These are phyloP conservation scores for Sphaeridia pumilis DNA, from an alignment of 2,888 invertebrate species.

Conservation along the genomic window DNA sequence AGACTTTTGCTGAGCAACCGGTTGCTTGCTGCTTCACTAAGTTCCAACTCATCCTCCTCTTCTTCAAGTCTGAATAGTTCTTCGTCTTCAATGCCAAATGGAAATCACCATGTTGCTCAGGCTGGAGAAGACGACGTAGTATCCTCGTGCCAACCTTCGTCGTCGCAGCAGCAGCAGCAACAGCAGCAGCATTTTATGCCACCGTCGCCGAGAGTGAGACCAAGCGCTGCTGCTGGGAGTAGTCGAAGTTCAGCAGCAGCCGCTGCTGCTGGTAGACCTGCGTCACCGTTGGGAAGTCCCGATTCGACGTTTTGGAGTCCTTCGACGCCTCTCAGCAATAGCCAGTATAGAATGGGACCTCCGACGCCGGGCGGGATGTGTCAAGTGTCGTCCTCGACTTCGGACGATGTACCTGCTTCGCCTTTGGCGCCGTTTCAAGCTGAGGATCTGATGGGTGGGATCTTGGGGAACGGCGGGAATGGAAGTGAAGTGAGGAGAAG, in stretches of 20 bases:
- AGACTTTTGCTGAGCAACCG: constrained; percentile 14
- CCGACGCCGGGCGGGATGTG: constrained; percentile 31
- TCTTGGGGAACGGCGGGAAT: neutral
- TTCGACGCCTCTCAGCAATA: constrained; percentile 17
- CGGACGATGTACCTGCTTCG: constrained; percentile 33
- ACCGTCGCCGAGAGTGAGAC: constrained; percentile 7
- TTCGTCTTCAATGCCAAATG: constrained; percentile 17
- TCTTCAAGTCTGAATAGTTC: constrained; percentile 8
- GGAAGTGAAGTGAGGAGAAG: constrained; percentile 3
- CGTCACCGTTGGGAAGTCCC: constrained; percentile 32
- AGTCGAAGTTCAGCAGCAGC: constrained; percentile 10
- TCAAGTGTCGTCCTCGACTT: constrained; percentile 33
- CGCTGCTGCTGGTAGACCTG: constrained; percentile 18
- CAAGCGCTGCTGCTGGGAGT: neutral
- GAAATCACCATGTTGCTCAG: constrained; percentile 17
- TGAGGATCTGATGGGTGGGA: neutral
- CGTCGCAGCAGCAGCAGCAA: constrained; percentile 15
- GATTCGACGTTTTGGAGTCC: constrained; percentile 33
- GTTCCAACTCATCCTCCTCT: too few relatives aligned
- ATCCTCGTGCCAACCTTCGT: constrained; percentile 27
- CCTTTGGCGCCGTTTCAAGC: constrained; percentile 14
- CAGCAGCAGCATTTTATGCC: constrained; percentile 12
- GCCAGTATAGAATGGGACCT: constrained; percentile 13
- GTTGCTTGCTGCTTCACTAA: neutral
- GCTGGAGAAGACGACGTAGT: constrained; percentile 6